Evolutionary conservation across 2,888 invertebrate species (phyloP).

Genomic region (Hylaea fasciaria): DNA sequence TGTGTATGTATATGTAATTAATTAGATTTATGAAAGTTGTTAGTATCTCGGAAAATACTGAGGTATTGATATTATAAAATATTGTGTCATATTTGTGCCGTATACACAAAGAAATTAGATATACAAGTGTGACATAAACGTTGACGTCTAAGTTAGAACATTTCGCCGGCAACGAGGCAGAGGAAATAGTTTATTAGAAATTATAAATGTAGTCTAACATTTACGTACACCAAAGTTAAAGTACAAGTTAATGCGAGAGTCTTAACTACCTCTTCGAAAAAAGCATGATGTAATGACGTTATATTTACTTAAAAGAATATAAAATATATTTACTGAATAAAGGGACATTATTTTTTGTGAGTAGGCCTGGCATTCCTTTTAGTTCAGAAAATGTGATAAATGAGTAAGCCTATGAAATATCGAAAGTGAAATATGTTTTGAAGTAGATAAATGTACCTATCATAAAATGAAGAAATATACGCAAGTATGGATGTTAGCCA

Average conservation of each 20-base stretch:
- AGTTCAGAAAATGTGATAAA: conserved; percentile 43
- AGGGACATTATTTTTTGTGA: conserved; percentile 41
- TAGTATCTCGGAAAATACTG: too few species aligned
- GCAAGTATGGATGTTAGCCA: conserved; percentile 33
- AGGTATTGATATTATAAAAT: too few species aligned
- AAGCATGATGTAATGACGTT: conserved; percentile 35
- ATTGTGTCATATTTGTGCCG: too few species aligned
- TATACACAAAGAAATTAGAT: background rate
- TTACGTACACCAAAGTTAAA: conserved; percentile 42
- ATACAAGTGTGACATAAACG: too few species aligned
- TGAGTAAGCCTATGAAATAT: conserved; percentile 34
- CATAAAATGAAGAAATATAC: conserved; percentile 35
- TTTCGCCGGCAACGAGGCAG: too few species aligned
- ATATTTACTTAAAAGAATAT: conserved; percentile 39
- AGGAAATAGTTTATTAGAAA: background rate
- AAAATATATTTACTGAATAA: conserved; percentile 35
- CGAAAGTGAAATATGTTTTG: conserved; percentile 30
- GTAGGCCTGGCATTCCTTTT: conserved; percentile 40
- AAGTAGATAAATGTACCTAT: conserved; percentile 23
- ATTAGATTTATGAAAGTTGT: too few species aligned
- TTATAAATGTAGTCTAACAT: background rate
- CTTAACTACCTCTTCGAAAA: conserved; percentile 52
- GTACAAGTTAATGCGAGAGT: conserved; percentile 55
- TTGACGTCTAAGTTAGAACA: too few species aligned
- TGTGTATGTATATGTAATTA: too few species aligned